Percentiles rank a stretch among this genome's conserved stretches.
Conservation (phyloP, 2,113 vertebrate genomes). For the Caranx ignobilis region DNA sequence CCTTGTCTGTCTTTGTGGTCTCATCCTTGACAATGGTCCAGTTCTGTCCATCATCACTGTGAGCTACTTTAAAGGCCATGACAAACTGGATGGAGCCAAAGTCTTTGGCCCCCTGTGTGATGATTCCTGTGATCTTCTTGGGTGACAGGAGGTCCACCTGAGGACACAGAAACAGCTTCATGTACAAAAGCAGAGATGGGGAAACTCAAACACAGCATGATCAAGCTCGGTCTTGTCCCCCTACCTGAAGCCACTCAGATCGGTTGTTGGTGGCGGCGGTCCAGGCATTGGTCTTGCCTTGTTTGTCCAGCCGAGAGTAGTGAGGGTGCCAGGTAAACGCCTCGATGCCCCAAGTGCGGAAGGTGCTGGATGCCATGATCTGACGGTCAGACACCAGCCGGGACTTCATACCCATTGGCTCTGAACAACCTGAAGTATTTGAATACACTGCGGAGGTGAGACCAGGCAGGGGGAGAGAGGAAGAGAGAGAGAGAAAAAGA, state of each 20-base stretch:
- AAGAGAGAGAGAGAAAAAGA: constrained; percentile 36
- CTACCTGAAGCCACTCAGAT: constrained; percentile 95
- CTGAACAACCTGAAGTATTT: constrained; percentile 93
- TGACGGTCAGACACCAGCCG: constrained; percentile 86
- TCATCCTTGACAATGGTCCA: constrained; percentile 89
- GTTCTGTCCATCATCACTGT: constrained; percentile 85
- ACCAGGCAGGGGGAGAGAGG: constrained; percentile 39
- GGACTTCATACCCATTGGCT: constrained; percentile 94
- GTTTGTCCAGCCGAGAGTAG: constrained; percentile 92
- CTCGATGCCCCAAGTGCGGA: constrained; percentile 92
- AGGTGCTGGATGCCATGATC: constrained; percentile 92
- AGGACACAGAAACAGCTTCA: background rate
- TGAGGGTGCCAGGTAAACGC: constrained; percentile 92
- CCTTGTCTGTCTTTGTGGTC: constrained; percentile 85
- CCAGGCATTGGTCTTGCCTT: constrained; percentile 98
- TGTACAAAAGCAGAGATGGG: background rate
- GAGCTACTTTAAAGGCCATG: constrained; percentile 91
- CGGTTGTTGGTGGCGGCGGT: constrained; percentile 82
- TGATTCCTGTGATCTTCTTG: constrained; percentile 90
- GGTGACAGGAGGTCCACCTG: constrained; percentile 89
- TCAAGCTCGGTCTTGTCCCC: background rate
- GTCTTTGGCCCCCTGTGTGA: constrained; percentile 97
- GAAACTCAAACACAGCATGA: background rate
- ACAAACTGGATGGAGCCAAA: constrained; percentile 94
- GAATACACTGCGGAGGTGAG: constrained; percentile 86